Evolutionary conservation across 1,140 invertebrate genomes (phyloP), one percentile per base, ranked within the genome.

Genomic region (Nasonia longicornis): DNA sequence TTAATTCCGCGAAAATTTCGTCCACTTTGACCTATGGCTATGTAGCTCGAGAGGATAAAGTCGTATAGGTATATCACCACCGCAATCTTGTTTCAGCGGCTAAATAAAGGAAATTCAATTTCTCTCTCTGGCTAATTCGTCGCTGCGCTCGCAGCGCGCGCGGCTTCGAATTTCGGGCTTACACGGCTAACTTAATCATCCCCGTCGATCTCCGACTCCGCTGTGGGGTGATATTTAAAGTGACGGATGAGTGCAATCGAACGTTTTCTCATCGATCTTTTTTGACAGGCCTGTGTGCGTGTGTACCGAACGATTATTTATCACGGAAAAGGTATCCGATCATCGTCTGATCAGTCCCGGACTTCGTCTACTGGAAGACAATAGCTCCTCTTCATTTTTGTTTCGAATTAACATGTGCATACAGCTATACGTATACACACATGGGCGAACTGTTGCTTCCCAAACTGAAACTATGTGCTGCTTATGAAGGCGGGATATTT

Each of bases 101-200:
- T 58, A 58, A 58, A 58, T 58, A 58, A 58, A 58, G 52, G 52
- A 58, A 58, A 58, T 58, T 58, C 6, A 58, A 58, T 67, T 67
- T 26, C 22, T 67, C 66, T 67, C 22, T 67, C n/a, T 26, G 11
- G 3, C 64, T 66, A 11, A 67, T 31, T 29, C n/a, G 11, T 58
- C 14, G 16, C 4, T 35, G 31, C 31, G 2, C 31, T 35, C 31
- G 31, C 26, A 26, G 26, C 26, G 26, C 3, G 31, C 16, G 4
- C 16, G 16, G 16, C 20, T 58, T 58, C 16, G 20, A 58, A n/a
- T n/a, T 58, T 58, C 52, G 6, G 20, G 16, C 20, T 58, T 58
- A 58, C 52, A 58, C 52, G 52, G 16, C 20, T 58, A n/a, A 7
- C 7, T 58, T 58, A 58, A 58, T 58, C n/a, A 58, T 58, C 20